Conservation (phyloP, 2,888 invertebrate genomes). For the Trisateles emortualis region DNA sequence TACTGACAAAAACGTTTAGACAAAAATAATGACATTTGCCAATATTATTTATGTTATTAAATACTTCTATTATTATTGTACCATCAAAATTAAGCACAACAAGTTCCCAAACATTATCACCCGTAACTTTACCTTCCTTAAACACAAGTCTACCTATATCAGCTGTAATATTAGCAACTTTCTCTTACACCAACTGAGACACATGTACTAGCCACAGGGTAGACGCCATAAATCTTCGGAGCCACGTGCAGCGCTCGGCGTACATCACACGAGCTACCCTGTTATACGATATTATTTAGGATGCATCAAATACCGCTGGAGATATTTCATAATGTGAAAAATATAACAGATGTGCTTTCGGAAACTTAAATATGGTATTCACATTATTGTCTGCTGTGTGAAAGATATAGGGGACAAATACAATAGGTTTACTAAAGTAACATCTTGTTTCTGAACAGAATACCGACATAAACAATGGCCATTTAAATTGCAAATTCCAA, state of each 20-base stretch:
- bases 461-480: no score
- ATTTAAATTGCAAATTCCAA: no score
- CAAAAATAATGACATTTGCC: no score
- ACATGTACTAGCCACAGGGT: slow-evolving; percentile 37
- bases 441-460: no score
- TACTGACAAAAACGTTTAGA: no score
- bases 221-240: slow-evolving; percentile 45
- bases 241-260: slow-evolving; percentile 37
- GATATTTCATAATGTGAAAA: slow-evolving; percentile 17
- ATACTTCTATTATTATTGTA: neutral
- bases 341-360: slow-evolving; percentile 11
- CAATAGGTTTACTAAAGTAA: no score
- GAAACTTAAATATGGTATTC: neutral
- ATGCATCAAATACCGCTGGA: slow-evolving; percentile 34
- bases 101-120: neutral
- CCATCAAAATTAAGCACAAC: neutral
- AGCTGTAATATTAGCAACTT: slow-evolving; percentile 44
- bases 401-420: neutral
- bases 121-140: slow-evolving; percentile 1
- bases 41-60: no score
- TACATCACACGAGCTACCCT: slow-evolving; percentile 28
- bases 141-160: slow-evolving; percentile 16
- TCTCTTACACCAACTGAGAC: slow-evolving; percentile 40
- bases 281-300: slow-evolving; percentile 38
- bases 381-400: neutral